Percentiles rank a stretch among this genome's conserved stretches.
Conservation (phyloP, 2,888 invertebrate species). For the Hirtodrosophila confusa region DNA sequence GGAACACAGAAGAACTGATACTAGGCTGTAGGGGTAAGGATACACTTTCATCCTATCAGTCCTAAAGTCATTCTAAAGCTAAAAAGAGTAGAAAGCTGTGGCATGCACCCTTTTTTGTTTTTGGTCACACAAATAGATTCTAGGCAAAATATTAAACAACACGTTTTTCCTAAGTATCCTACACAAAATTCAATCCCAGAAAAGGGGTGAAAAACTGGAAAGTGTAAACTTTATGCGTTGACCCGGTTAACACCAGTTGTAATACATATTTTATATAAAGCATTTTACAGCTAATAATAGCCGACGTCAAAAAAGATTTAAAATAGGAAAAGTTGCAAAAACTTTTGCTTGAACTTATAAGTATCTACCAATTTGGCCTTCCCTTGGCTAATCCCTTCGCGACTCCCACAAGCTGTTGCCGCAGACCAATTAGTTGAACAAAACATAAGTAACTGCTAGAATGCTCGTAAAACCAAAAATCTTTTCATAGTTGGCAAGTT, state of each 20-base stretch:
- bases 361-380: conserved; percentile 40
- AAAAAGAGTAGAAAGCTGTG: too few relatives aligned
- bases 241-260: neutral
- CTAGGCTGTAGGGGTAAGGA: too few relatives aligned
- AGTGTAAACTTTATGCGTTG: too few relatives aligned
- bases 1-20: too few relatives aligned
- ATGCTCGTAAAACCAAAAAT: conserved; percentile 43
- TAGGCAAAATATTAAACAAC: too few relatives aligned
- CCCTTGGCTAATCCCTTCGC: neutral
- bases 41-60: too few relatives aligned
- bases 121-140: too few relatives aligned
- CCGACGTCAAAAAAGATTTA: conserved; percentile 10
- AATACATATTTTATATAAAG: neutral
- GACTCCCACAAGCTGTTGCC: conserved; percentile 21
- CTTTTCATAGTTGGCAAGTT: conserved; percentile 47
- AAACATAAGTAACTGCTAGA: conserved; percentile 37
- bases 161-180: too few relatives aligned
- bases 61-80: too few relatives aligned
- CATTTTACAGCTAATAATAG: conserved; percentile 3
- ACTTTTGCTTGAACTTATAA: conserved; percentile 38
- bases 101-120: too few relatives aligned
- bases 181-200: too few relatives aligned
- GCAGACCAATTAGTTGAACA: conserved; percentile 53
- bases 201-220: neutral
- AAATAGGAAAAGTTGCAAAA: conserved; percentile 24